Conservation (phyloP, 2,797 vertebrate genomes). For the Lepidocolaptes lacrymiger region DNA sequence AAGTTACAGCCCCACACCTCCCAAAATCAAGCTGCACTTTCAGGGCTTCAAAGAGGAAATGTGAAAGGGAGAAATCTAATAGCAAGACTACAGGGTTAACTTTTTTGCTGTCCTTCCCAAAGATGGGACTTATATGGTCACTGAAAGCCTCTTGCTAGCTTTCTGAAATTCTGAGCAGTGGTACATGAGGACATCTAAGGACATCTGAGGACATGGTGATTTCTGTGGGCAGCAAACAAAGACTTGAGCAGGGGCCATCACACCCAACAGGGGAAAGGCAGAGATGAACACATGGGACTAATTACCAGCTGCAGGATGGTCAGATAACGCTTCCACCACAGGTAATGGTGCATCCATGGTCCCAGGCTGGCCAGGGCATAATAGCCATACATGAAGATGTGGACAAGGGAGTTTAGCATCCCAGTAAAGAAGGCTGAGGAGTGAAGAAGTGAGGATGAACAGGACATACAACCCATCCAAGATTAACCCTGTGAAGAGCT, state of each 20-base stretch:
- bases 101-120: background rate
- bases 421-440: slow-evolving; percentile 76
- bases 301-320: slow-evolving; percentile 80
- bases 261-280: background rate
- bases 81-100: background rate
- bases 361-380: slow-evolving; percentile 73
- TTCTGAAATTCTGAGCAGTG: background rate
- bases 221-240: background rate
- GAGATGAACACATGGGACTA: background rate
- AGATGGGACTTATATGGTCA: background rate
- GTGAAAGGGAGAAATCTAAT: background rate
- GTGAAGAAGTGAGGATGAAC: background rate
- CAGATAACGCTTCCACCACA: slow-evolving; percentile 81
- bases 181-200: background rate
- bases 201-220: background rate
- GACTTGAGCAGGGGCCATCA: background rate
- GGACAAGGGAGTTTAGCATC: slow-evolving; percentile 80
- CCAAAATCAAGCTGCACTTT: background rate
- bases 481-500: background rate
- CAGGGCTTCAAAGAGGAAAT: background rate
- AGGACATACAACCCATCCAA: background rate
- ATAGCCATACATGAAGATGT: slow-evolving; percentile 78
- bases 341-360: slow-evolving; percentile 51
- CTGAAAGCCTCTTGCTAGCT: background rate
- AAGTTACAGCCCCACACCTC: background rate